Evolutionary conservation across 2,113 vertebrate species (phyloP).

Genomic region (Pholis gunnellus): DNA sequence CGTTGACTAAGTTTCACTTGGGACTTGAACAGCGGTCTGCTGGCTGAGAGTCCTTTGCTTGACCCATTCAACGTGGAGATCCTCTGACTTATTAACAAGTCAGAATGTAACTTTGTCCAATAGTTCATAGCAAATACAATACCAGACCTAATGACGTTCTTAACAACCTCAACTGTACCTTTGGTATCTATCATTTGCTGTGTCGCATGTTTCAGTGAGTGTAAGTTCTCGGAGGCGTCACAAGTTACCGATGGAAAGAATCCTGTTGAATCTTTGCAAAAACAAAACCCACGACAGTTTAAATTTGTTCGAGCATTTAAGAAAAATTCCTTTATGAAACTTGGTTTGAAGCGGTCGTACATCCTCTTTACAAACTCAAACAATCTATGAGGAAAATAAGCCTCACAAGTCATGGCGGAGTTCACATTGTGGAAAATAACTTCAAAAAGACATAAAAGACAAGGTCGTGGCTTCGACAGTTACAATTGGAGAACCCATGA

Average conservation of each 20-base stretch:
- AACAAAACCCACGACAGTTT: background rate
- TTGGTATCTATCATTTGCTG: too few species aligned
- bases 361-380: conserved; percentile 29
- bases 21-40: too few species aligned
- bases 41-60: too few species aligned
- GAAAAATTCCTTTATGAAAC: background rate
- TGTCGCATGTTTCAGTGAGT: background rate
- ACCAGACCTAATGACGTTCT: background rate
- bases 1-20: too few species aligned
- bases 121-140: background rate
- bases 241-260: background rate
- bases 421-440: conserved; percentile 43
- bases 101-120: background rate
- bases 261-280: background rate
- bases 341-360: conserved; percentile 10
- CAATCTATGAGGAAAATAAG: conserved; percentile 43
- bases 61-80: background rate
- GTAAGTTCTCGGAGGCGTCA: background rate
- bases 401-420: conserved; percentile 42
- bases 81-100: background rate
- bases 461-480: conserved; percentile 57
- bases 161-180: background rate
- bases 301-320: background rate
- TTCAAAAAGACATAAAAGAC: conserved; percentile 62
- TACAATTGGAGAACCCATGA: conserved; percentile 31